Evolutionary conservation across 2,888 invertebrate genomes (phyloP).

Genomic region (Conops quadrifasciatus): DNA sequence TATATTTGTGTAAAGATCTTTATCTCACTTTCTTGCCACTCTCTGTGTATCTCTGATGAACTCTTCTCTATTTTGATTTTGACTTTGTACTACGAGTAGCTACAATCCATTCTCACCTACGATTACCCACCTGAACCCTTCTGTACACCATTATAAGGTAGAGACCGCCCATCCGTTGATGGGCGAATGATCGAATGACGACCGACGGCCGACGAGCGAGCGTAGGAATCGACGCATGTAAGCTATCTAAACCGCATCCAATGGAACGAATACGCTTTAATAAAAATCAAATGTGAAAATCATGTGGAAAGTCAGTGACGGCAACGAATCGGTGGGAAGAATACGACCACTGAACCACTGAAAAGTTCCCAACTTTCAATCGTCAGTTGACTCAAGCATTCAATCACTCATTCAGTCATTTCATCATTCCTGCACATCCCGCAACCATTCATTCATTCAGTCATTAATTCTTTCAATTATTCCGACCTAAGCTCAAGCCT

Average conservation of each 20-base stretch:
- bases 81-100: neutral
- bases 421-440: too few relatives aligned
- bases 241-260: slow-evolving; percentile 16
- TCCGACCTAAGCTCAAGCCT: neutral
- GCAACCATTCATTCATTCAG: neutral
- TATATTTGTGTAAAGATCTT: too few relatives aligned
- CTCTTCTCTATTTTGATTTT: neutral
- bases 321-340: neutral
- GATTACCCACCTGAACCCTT: neutral
- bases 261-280: slow-evolving; percentile 31
- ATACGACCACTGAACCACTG: neutral
- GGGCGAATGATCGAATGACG: neutral
- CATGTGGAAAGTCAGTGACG: slow-evolving; percentile 9
- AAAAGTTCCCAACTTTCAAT: slow-evolving; percentile 26
- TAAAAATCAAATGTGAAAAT: slow-evolving; percentile 32
- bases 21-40: neutral
- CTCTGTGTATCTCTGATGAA: neutral
- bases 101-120: neutral
- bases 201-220: too few relatives aligned
- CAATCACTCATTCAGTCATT: neutral
- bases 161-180: neutral
- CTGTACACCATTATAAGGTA: neutral
- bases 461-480: too few relatives aligned
- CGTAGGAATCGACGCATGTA: neutral
- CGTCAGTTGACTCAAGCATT: slow-evolving; percentile 8